Base-by-base conservation (phyloP, 2,888 invertebrate species). In the Drosophila peninsularis region DNA sequence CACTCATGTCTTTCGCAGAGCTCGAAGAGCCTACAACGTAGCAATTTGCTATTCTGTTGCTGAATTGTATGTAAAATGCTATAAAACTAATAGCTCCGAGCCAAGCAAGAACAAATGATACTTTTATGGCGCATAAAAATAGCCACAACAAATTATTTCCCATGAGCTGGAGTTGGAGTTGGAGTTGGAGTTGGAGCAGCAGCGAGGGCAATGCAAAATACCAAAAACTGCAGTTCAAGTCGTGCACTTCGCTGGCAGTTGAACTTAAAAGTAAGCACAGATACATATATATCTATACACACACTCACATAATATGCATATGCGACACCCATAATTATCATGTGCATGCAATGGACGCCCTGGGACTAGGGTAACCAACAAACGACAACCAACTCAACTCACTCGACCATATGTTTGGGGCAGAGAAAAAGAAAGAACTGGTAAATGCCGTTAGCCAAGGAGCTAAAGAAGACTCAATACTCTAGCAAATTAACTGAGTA, bases 261-360 rank as follows among this genome's bases (percentile, higher is more conserved):
- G 36, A 63, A 69, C 84, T 53, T 55, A 61, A 57, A 70, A 52
- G 37, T 32, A 21, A 5, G 41, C 14, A 50, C 41, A 64, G 6
- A 57, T 14, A 62, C 17, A 49, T 4, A 24, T 6, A 21, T 7
- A 10, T 19, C 55, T 17, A 37, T 13, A 42, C 19, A 14, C n/a
- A 36, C 27, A 34, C 36, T 13, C 27, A 41, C 55, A 50, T 19
- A 27, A n/a, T 37, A 44, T 64, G 65, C 36, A 78, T 71, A 67
- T 77, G 70, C 70, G 62, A 71, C 69, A 77, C 66, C 71, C 78
- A 78, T 86, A 82, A 82, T 87, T 82, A 82, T 81, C 60, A 66
- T 72, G 71, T 64, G 63, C 72, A 72, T 88, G 75, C 64, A 73
- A 73, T 61, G 70, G 53, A 50, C 24, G 75, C 58, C 55, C 47